Conservation (phyloP, 2,888 invertebrate genomes). For the Parnassius apollo region DNA sequence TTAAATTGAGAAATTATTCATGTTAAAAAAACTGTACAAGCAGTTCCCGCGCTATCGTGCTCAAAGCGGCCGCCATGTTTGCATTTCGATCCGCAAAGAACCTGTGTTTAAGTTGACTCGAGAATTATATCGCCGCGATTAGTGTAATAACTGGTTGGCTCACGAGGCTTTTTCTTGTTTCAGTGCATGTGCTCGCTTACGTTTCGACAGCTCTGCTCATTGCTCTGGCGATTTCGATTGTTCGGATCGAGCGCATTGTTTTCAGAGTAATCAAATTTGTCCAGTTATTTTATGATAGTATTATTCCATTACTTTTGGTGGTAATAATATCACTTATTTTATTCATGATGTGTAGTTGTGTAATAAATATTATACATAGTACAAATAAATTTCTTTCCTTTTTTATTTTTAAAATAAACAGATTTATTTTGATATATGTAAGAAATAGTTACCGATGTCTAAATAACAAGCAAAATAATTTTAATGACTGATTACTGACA, state of each 20-base stretch:
- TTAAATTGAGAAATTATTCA: no score
- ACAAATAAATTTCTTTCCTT: no score
- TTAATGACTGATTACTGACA: neutral
- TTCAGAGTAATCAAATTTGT: constrained; percentile 64
- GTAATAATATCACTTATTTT: constrained; percentile 1
- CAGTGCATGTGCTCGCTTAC: constrained; percentile 59
- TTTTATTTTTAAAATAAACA: neutral
- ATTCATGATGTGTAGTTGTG: neutral
- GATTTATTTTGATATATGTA: no score
- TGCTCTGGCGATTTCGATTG: constrained; percentile 62
- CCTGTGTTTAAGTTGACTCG: constrained; percentile 81
- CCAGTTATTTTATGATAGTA: constrained; percentile 54
- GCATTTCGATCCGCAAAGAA: constrained; percentile 79
- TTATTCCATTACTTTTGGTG: constrained; percentile 5
- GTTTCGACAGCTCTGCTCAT: constrained; percentile 60
- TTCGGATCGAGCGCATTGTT: constrained; percentile 68
- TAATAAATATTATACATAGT: no score
- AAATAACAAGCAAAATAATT: no score
- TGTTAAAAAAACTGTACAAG: constrained; percentile 41
- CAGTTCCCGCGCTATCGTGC: constrained; percentile 62
- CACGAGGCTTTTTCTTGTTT: constrained; percentile 70
- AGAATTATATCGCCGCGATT: constrained; percentile 81
- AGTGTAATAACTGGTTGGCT: constrained; percentile 80
- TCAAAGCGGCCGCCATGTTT: constrained; percentile 81
- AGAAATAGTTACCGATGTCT: no score